These are phyloP conservation scores for Linyphia triangularis DNA, from an alignment of 2,888 invertebrate species.

Conservation along the genomic window DNA sequence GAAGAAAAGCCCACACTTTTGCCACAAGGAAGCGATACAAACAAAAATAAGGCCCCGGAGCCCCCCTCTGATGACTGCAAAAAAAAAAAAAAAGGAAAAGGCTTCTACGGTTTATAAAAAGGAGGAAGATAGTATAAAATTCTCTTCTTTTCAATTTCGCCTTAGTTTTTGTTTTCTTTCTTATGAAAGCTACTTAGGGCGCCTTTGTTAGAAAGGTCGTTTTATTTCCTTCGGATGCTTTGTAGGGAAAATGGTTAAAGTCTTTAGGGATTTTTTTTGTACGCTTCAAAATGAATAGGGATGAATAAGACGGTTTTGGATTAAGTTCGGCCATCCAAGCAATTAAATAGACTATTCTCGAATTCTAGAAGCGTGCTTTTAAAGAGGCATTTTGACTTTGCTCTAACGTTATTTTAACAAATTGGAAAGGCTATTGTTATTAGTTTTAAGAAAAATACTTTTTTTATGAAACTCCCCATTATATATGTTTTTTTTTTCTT, in stretches of 20 bases:
- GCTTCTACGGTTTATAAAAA: slow-evolving; percentile 13
- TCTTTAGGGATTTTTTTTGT: slow-evolving; percentile 52
- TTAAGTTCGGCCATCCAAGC: slow-evolving; percentile 1
- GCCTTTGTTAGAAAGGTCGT: slow-evolving; percentile 47
- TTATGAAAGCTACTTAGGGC: slow-evolving; percentile 42
- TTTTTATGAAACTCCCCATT: too few species aligned
- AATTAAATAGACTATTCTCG: slow-evolving; percentile 51
- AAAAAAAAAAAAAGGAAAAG: slow-evolving; percentile 36
- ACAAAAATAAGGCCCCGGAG: slow-evolving; percentile 52
- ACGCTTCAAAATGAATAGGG: slow-evolving; percentile 18
- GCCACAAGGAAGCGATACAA: slow-evolving; percentile 57
- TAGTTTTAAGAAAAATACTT: slow-evolving; percentile 13
- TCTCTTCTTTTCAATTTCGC: slow-evolving; percentile 48
- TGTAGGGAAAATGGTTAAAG: slow-evolving; percentile 27
- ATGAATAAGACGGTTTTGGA: background rate
- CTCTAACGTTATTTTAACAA: background rate
- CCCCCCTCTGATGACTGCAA: slow-evolving; percentile 30
- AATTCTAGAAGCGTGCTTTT: slow-evolving; percentile 35
- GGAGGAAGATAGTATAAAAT: slow-evolving; percentile 46
- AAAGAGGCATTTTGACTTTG: background rate
- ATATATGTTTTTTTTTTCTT: too few species aligned
- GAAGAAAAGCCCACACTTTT: slow-evolving; percentile 42
- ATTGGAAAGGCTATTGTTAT: slow-evolving; percentile 1
- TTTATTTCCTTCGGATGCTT: slow-evolving; percentile 36
- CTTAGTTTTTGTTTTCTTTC: slow-evolving; percentile 36